Evolutionary conservation across 37 sponge, comb jelly and placozoan species (phyloP), one percentile per base, ranked within the genome.

Genomic region (Crambe crambe): DNA sequence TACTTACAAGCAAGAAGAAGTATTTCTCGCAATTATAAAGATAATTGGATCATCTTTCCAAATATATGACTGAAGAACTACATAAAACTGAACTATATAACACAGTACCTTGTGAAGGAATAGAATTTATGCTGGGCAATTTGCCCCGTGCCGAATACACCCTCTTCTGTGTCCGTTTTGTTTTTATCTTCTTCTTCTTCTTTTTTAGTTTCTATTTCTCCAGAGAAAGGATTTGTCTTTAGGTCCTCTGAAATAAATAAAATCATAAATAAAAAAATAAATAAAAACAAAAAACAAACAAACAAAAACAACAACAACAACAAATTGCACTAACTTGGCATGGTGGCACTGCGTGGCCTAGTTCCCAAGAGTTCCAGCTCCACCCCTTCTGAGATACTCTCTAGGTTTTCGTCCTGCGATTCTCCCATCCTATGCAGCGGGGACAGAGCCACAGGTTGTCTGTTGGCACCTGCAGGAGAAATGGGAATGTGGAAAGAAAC

Each of bases 381-480:
- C 39, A 4, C 73, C 20, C 54, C 51, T 29, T 72, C 73, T 42
- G 4, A 5, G 23, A 72, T 72, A 25, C 6, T 42, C n/a, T 8
- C 73, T 21, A 72, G 73, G 6, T 22, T 29, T 21, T 36, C 39
- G 12, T 68, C 70, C 70, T 32, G 22, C 10, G 32, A 26, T 29
- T 25, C 20, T 44, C 51, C 23, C 3, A 10, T 17, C 37, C 29
- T 43, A 72, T 42, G 22, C 29, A 3, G 31, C 5, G 51, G 44
- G 44, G 29, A 26, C 6, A 12, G 35, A 37, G 76, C 76, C 41
- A 76, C 62, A 6, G 76, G 76, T 27, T 76, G 76, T 27, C 74
- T 20, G 58, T 26, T 29, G 9, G 3, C 58, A 54, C 74, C 35
- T 20, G 26, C 25, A 27, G 6, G 6, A 6, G 5, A n/a, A 62